Evolutionary conservation across 2,113 vertebrate species (phyloP), one percentile per base, ranked within the genome.

Genomic region (Vidua macroura): DNA sequence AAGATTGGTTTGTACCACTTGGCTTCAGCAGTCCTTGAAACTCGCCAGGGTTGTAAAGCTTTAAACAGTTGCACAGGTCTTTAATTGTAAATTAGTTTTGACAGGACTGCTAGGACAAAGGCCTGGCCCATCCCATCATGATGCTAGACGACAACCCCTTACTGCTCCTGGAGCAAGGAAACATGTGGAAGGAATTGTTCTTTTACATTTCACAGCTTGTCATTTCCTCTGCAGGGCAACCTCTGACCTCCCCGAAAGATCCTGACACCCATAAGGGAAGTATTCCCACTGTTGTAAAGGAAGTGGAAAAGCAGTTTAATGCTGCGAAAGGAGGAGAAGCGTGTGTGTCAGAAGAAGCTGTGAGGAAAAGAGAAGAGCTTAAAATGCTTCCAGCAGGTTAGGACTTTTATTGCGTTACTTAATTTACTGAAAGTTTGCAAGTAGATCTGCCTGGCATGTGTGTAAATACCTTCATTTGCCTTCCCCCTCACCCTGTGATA

Each of bases 171-270:
- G 97, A 98, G 98, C 96, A 95, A 96, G 96, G 97, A 92, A 98
- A 99, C 99, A 99, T 99, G 99, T 99, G 99, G 99, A 99, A 99
- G 98, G 98, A 99, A 99, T 99, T 99, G 99, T 98, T 98, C 99
- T 99, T 99, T 99, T 99, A 99, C 98, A 98, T 99, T 99, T 99
- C 99, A 98, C 99, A 99, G 99, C 99, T 99, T 99, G 99, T 99
- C 98, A 99, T 99, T 99, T 99, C 99, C 99, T 99, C 98, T 98
- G 97, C 97, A 97, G 98, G 96, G 97, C 98, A 98, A 99, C 98
- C 99, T 98, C 98, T 99, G 98, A 99, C 99, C 99, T 98, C 98
- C 98, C 96, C 48, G 44, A 98, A 98, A 98, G 98, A 98, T 98
- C 98, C 98, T 97, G 98, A 99, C 98, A 98, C 99, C 98, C 98